phyloP scores from a whole-genome alignment of 64 coral and sea anemone genomes.

The Montipora foliosa region DNA sequence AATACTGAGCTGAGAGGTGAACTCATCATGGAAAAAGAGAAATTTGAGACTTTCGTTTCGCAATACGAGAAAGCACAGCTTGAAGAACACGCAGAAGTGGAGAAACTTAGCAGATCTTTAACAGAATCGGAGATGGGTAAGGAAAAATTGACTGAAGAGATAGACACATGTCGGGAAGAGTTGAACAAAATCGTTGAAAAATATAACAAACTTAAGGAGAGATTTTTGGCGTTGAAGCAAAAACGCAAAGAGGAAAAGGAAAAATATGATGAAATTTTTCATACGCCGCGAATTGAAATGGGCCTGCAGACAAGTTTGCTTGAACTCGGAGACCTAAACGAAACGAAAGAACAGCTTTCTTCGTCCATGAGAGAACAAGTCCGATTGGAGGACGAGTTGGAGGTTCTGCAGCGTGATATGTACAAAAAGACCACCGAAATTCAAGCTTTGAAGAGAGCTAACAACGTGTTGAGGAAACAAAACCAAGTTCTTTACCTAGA shows the following conservation, averaged over 20 bases:
- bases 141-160: conserved; percentile 73
- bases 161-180: conserved; percentile 71
- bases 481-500: conserved; percentile 94
- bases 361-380: conserved; percentile 70
- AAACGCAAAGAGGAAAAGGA: conserved; percentile 85
- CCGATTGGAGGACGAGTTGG: conserved; percentile 72
- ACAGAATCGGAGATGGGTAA: conserved; percentile 88
- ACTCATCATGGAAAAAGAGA: conserved; percentile 28
- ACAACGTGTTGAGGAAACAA: conserved; percentile 86
- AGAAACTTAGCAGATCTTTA: conserved; percentile 87
- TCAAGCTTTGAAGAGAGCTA: conserved; percentile 80
- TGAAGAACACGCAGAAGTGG: conserved; percentile 68
- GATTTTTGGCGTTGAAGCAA: conserved; percentile 71
- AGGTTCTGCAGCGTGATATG: conserved; percentile 55
- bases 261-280: conserved; percentile 72
- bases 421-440: conserved; percentile 76
- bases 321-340: conserved; percentile 72
- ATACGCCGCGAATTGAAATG: conserved; percentile 80
- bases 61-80: conserved; percentile 44
- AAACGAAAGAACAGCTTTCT: conserved; percentile 62
- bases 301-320: conserved; percentile 81
- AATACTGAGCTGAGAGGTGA: conserved; percentile 43
- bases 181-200: conserved; percentile 80
- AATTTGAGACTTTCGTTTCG: conserved; percentile 13
- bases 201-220: conserved; percentile 78